Base-by-base conservation (phyloP, 2,797 vertebrate genomes). In the Thalassophryne amazonica region DNA sequence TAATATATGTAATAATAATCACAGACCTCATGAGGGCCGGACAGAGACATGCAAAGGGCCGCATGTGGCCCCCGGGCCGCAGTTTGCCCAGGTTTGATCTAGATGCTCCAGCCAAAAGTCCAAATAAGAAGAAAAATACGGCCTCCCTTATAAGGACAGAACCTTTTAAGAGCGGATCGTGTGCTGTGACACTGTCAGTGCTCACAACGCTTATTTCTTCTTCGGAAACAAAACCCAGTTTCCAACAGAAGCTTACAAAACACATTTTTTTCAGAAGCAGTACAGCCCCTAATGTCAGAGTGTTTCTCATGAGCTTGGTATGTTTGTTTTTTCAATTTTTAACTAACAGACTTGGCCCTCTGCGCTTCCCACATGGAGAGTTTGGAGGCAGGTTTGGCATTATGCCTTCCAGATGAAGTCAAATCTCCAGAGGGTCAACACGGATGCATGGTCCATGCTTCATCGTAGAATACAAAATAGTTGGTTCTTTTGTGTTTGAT, bases 131-230 rank as follows among this genome's bases (percentile, higher is more conserved):
- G 80, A 80, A 92, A 93, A 92, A 92, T 52, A 91, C 91, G 80
- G 82, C 76, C 89, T 78, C 86, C 95, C 95, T 94, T 98, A 94
- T 95, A 95, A 92, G 94, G 81, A 90, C 72, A 89, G 77, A 87
- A 90, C 55, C 73, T 80, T 78, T 73, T 64, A 52, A 48, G 51
- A 69, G 61, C 53, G 66, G 72, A 79, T 61, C 87, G 89, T 70
- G 75, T 89, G 87, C 78, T 45, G 65, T 59, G 16, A 32, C 54
- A 37, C 73, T 63, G 63, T 76, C 75, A 72, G 52, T 45, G 14
- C 40, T 49, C 49, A 39, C 36, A 67, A 55, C 57, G 70, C 46
- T 73, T 75, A 63, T 52, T 54, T 61, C 80, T 61, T 62, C 43
- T 19, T 36, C 34, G 37, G 63, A 76, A 77, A 76, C 52, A 68